These are phyloP conservation scores for Leptopilina boulardi DNA, from an alignment of 1,140 invertebrate genomes.

Conservation along the genomic window DNA sequence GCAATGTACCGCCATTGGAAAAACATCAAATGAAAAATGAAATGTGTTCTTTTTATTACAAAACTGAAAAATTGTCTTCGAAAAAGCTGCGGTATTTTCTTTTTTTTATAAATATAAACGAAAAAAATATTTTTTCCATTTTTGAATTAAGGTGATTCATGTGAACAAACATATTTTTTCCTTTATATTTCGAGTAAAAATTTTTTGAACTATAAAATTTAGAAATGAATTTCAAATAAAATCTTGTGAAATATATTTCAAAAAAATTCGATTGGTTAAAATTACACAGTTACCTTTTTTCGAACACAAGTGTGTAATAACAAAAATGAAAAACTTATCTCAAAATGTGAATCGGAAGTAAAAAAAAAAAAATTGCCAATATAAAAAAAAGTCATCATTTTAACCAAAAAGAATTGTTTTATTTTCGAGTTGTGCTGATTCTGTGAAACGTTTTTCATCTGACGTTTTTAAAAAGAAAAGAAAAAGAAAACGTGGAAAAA, in stretches of 20 bases:
- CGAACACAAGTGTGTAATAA: background rate
- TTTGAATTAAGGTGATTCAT: no score
- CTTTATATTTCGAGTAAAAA: no score
- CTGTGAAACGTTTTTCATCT: background rate
- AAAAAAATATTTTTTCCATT: no score
- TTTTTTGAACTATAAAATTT: no score
- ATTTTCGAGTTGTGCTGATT: background rate
- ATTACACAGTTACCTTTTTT: no score
- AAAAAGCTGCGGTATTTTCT: background rate
- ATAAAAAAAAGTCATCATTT: background rate
- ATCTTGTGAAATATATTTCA: no score
- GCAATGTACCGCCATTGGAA: background rate
- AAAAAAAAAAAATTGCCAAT: slow-evolving; percentile 39
- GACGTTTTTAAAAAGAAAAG: background rate
- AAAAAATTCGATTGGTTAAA: no score
- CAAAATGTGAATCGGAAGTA: slow-evolving; percentile 44
- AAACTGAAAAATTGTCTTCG: background rate
- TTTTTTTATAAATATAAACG: no score
- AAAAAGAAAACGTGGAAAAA: background rate
- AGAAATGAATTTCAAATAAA: no score
- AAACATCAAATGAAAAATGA: slow-evolving; percentile 21
- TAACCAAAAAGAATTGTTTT: background rate
- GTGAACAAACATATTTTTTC: no score
- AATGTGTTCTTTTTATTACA: slow-evolving; percentile 22
- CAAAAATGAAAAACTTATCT: slow-evolving; percentile 38